phyloP scores from a whole-genome alignment of 2,797 vertebrate genomes.

The Enteromius radiatus region DNA sequence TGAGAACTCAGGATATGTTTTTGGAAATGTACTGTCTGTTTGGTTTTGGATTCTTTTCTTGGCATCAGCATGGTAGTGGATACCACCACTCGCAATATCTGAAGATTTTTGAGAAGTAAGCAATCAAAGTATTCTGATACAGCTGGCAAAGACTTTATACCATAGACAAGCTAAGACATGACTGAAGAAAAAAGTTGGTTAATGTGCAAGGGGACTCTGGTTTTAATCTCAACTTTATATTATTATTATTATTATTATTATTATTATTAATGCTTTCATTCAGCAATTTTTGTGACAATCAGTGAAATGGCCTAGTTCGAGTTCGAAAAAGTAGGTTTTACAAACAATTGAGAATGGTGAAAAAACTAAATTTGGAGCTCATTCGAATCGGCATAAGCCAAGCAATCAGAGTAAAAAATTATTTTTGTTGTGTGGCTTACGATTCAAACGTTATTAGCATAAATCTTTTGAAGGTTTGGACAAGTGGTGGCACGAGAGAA shows the following conservation, averaged over 20 bases:
- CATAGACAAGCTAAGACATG: constrained; percentile 6
- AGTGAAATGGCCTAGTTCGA: too few relatives aligned
- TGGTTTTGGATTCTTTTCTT: constrained; percentile 30
- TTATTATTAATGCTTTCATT: background rate
- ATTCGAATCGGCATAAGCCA: too few relatives aligned
- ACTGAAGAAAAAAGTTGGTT: background rate
- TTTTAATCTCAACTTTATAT: background rate
- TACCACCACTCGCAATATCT: constrained; percentile 8
- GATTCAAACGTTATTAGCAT: too few relatives aligned
- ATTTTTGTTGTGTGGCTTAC: too few relatives aligned
- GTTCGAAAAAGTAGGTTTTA: too few relatives aligned
- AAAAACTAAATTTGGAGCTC: too few relatives aligned
- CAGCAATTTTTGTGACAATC: too few relatives aligned
- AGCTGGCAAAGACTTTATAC: background rate
- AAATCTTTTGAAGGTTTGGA: too few relatives aligned
- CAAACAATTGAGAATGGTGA: too few relatives aligned
- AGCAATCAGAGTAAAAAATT: too few relatives aligned
- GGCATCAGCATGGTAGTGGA: background rate
- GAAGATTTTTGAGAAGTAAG: background rate
- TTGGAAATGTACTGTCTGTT: constrained; percentile 5
- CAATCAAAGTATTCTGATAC: background rate
- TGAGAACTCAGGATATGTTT: constrained; percentile 15
- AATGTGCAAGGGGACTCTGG: background rate
- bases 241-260: too few relatives aligned
- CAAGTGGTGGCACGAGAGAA: too few relatives aligned